phyloP scores from a whole-genome alignment of 2,888 invertebrate species.

The Brachylomia viminalis region DNA sequence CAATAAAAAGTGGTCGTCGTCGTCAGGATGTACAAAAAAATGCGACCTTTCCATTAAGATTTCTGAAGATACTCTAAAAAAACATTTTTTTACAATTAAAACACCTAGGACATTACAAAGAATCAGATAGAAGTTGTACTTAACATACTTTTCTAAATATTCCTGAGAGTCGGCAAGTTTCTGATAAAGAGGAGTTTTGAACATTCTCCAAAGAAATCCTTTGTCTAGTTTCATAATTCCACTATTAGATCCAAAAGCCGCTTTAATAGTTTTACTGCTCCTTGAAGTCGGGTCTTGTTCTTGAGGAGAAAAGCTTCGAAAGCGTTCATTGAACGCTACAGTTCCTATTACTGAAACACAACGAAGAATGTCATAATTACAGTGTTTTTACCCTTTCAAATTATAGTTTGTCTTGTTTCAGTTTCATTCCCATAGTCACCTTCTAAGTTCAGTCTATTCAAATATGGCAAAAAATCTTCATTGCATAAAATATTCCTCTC shows the following conservation, averaged over 20 bases:
- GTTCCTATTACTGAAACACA: constrained; percentile 92
- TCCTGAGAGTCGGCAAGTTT: constrained; percentile 92
- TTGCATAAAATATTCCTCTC: constrained; percentile 70
- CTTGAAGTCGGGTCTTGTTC: constrained; percentile 91
- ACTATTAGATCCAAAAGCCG: constrained; percentile 94
- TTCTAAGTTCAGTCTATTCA: constrained; percentile 94
- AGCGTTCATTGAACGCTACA: constrained; percentile 93
- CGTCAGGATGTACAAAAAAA: constrained; percentile 82
- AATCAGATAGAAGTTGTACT: not conserved
- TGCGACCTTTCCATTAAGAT: constrained; percentile 91
- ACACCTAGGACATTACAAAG: not conserved
- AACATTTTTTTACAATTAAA: not conserved
- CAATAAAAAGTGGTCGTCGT: constrained; percentile 89
- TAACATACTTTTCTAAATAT: constrained; percentile 92
- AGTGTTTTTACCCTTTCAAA: not conserved
- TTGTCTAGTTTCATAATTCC: constrained; percentile 93
- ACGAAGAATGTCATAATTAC: not conserved
- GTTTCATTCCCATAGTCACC: constrained; percentile 87
- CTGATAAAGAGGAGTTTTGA: constrained; percentile 93
- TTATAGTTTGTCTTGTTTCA: not conserved
- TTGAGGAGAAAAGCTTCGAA: constrained; percentile 92
- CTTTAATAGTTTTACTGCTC: constrained; percentile 92
- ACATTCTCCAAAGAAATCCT: constrained; percentile 93
- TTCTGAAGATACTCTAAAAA: constrained; percentile 91
- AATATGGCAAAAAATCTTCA: constrained; percentile 92